phyloP scores from a whole-genome alignment of 1,140 invertebrate genomes.

The Cherax quadricarinatus region DNA sequence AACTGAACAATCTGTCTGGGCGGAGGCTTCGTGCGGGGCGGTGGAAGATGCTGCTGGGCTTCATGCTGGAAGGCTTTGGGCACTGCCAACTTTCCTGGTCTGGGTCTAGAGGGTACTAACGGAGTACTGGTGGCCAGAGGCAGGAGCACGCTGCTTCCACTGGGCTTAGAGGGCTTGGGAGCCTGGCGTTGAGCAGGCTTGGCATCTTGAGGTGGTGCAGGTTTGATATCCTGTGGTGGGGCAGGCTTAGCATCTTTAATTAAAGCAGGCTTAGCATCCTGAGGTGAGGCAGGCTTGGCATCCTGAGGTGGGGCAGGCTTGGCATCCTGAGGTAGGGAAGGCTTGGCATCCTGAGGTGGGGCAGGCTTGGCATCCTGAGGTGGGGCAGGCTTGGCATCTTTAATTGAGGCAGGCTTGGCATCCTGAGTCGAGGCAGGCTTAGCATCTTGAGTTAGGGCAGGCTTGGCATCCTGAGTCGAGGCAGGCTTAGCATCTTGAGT shows the following conservation, averaged over 20 bases:
- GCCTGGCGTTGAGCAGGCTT: background rate
- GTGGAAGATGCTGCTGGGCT: background rate
- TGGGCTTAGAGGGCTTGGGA: background rate
- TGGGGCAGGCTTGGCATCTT: no score
- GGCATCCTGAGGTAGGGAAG: background rate
- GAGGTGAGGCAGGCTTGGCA: background rate
- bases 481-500: no score
- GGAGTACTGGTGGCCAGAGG: background rate
- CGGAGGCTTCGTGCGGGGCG: conserved; percentile 2
- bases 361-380: background rate
- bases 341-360: background rate
- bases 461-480: background rate
- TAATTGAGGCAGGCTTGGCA: background rate
- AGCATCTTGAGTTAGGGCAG: background rate
- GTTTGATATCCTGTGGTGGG: background rate
- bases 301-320: background rate
- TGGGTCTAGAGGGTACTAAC: background rate
- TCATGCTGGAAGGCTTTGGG: conserved; percentile 49
- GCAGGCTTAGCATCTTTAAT: background rate
- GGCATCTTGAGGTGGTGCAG: background rate
- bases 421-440: background rate
- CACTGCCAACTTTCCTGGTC: conserved; percentile 23
- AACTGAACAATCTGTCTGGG: background rate
- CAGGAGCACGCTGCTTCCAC: background rate
- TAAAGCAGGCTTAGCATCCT: background rate